Evolutionary conservation across 92 coral and sea anemone species (phyloP), one percentile per base, ranked within the genome.

Genomic region (Palythoa caribaeorum): DNA sequence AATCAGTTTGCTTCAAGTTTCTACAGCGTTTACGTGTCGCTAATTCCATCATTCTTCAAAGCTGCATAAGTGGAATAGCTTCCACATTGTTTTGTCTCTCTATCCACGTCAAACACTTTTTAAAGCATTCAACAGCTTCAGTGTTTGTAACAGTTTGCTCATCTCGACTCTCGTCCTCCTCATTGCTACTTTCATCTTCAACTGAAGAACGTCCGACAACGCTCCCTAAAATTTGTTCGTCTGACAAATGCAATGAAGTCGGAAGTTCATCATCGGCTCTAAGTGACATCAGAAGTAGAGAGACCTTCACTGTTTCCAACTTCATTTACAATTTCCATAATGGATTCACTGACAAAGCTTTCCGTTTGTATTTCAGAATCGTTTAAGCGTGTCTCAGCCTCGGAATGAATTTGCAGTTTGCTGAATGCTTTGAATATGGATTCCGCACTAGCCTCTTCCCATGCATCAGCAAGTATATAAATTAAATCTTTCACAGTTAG

Each of bases 361-460:
- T 78, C 84, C 84, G 66, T 47, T 78, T 78, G 62, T 37, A 52
- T 47, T 52, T 78, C 71, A 78, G 84, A 78, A 78, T 51, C 66
- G 38, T 52, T 54, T 51, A 51, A 51, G 55, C 11, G 55, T 79
- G 84, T 50, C 71, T 54, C 14, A 9, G 44, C 84, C 2, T 79
- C 71, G 57, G 65, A 39, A 38, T 71, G 88, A 68, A 85, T 72
- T 85, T 48, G 60, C 88, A 85, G 88, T 35, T 85, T 75, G 3
- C 68, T 86, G 84, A 21, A 86, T 35, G 89, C 89, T 48, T 86
- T 86, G 84, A 86, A 86, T 37, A 86, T 66, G 40, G 84, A 75
- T 14, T 75, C 66, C 3, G 77, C 59, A 10, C 79, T 87, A 10
- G 12, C 88, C 52, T 88, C 88, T 69, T 88, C 77, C 91, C 83